A percentile compares a stretch with the other conserved stretches of the same genome.
phyloP scores from a whole-genome alignment of 2,113 vertebrate species.

The Meleagris gallopavo region DNA sequence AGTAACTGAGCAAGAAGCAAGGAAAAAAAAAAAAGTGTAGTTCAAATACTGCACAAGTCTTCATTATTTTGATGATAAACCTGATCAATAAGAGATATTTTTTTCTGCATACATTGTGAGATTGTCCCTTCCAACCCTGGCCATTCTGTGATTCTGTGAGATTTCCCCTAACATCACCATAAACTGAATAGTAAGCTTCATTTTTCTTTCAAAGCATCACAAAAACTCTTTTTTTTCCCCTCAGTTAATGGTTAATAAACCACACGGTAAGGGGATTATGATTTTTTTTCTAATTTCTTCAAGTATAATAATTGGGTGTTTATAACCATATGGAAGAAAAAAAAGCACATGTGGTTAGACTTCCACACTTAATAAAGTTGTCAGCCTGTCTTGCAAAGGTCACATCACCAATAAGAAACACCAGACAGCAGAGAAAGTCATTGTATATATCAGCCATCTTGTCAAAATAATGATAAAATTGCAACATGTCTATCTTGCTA shows the following conservation, averaged over 20 bases:
- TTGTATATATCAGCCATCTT: conserved; percentile 24
- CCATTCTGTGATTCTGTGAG: not conserved
- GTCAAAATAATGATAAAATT: conserved; percentile 7
- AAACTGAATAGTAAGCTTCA: not conserved
- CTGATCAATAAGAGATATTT: not conserved
- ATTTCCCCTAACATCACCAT: not conserved
- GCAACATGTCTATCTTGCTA: not conserved
- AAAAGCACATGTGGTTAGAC: conserved; percentile 32
- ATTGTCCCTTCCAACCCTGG: not conserved
- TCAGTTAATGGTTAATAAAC: not conserved
- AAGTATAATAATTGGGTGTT: not conserved
- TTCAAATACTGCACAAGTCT: not conserved
- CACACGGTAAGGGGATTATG: not conserved
- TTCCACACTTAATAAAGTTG: conserved; percentile 29
- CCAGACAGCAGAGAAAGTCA: conserved; percentile 18
- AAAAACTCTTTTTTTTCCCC: not conserved
- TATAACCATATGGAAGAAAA: conserved; percentile 50
- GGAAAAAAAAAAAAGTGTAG: not conserved
- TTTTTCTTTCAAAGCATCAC: not conserved
- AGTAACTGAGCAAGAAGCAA: not conserved
- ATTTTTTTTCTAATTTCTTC: not conserved
- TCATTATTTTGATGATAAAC: not conserved
- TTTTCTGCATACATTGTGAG: not conserved
- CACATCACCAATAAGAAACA: conserved; percentile 29
- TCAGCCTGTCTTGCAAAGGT: conserved; percentile 49